These are phyloP conservation scores for Troides aeacus DNA, from an alignment of 2,888 invertebrate species.

Conservation along the genomic window DNA sequence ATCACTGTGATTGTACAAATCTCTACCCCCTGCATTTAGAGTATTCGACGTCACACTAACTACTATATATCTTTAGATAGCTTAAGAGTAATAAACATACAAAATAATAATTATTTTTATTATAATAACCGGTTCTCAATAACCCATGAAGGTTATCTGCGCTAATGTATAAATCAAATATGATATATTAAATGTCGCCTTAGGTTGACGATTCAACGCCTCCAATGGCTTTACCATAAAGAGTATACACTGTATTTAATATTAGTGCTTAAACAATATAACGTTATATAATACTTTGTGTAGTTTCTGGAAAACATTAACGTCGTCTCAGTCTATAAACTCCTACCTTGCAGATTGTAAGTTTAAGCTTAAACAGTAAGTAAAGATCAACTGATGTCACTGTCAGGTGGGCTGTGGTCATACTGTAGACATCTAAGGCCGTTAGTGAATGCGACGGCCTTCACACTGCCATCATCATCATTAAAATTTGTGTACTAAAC, in stretches of 20 bases:
- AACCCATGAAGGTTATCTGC: slow-evolving; percentile 3
- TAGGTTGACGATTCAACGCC: neutral
- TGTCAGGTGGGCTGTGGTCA: slow-evolving; percentile 25
- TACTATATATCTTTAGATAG: too few species aligned
- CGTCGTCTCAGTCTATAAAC: too few species aligned
- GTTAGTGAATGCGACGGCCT: slow-evolving; percentile 64
- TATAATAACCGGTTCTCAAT: neutral
- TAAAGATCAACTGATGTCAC: slow-evolving; percentile 8
- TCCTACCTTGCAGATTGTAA: too few species aligned
- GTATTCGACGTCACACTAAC: too few species aligned
- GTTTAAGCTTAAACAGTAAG: too few species aligned
- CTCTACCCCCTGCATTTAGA: too few species aligned
- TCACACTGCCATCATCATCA: slow-evolving; percentile 55
- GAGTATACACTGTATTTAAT: neutral
- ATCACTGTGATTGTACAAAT: too few species aligned
- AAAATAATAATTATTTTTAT: neutral
- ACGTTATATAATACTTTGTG: too few species aligned
- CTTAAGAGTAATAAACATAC: too few species aligned
- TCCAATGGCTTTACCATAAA: neutral
- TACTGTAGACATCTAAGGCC: slow-evolving; percentile 43
- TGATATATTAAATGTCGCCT: neutral
- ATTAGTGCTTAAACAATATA: too few species aligned
- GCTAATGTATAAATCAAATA: slow-evolving; percentile 3
- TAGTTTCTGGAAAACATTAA: too few species aligned
- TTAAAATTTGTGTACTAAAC: too few species aligned